phyloP scores from a whole-genome alignment of 2,797 vertebrate genomes.

The Acanthis flammea region DNA sequence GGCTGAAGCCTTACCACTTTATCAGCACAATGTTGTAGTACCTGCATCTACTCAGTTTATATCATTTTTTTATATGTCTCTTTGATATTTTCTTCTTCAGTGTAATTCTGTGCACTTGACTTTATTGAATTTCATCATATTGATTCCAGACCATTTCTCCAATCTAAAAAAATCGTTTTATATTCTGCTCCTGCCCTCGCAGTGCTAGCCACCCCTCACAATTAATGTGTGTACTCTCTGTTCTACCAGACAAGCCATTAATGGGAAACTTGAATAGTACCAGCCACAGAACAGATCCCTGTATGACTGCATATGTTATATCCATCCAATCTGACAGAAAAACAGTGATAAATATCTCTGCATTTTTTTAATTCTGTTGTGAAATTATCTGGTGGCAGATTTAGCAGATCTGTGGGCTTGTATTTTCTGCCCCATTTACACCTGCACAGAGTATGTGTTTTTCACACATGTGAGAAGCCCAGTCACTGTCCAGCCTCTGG shows the following conservation, averaged over 20 bases:
- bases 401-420: not conserved
- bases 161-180: not conserved
- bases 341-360: not conserved
- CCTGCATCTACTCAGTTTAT: not conserved
- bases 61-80: not conserved
- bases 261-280: not conserved
- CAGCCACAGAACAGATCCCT: not conserved
- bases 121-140: constrained; percentile 16
- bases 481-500: not conserved
- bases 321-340: not conserved
- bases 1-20: not conserved
- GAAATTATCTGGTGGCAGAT: not conserved
- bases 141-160: constrained; percentile 11
- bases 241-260: constrained; percentile 1
- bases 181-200: not conserved
- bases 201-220: not conserved
- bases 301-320: not conserved
- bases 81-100: not conserved
- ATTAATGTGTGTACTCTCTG: not conserved
- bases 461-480: not conserved
- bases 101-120: not conserved
- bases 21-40: not conserved
- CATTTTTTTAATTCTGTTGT: not conserved
- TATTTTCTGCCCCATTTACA: not conserved
- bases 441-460: not conserved